phyloP scores from a whole-genome alignment of 2,888 invertebrate genomes.

The Phyllotreta cruciferae region DNA sequence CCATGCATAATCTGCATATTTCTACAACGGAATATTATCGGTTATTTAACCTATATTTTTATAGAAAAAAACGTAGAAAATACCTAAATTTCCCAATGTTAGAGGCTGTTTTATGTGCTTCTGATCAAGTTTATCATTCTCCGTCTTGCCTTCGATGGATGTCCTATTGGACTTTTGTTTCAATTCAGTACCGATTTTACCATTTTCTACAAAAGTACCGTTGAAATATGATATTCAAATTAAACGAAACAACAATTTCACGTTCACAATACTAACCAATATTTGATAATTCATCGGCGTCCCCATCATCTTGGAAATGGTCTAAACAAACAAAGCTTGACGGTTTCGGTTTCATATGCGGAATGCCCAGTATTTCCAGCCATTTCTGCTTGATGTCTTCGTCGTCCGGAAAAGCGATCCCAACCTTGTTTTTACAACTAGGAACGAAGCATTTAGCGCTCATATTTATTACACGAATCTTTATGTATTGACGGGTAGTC shows the following conservation, averaged over 20 bases:
- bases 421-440: conserved; percentile 50
- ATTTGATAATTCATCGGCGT: conserved; percentile 16
- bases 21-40: not conserved
- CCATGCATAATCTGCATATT: conserved; percentile 39
- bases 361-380: conserved; percentile 48
- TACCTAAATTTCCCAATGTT: not conserved
- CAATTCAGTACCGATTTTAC: conserved; percentile 15
- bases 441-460: conserved; percentile 52
- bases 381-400: conserved; percentile 46
- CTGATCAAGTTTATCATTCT: not conserved
- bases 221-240: not conserved
- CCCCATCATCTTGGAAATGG: conserved; percentile 48
- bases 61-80: not conserved
- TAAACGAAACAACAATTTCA: not conserved
- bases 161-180: not conserved
- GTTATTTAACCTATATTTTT: not conserved
- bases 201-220: conserved; percentile 6
- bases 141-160: not conserved
- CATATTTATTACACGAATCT: conserved; percentile 30
- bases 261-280: conserved; percentile 18
- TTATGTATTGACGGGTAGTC: conserved; percentile 40
- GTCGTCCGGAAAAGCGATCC: conserved; percentile 52
- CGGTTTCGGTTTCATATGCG: conserved; percentile 36
- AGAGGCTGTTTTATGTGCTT: too few species aligned
- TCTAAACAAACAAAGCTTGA: conserved; percentile 52